These are phyloP conservation scores for Drusus annulatus DNA, from an alignment of 1,140 invertebrate species.

Conservation along the genomic window DNA sequence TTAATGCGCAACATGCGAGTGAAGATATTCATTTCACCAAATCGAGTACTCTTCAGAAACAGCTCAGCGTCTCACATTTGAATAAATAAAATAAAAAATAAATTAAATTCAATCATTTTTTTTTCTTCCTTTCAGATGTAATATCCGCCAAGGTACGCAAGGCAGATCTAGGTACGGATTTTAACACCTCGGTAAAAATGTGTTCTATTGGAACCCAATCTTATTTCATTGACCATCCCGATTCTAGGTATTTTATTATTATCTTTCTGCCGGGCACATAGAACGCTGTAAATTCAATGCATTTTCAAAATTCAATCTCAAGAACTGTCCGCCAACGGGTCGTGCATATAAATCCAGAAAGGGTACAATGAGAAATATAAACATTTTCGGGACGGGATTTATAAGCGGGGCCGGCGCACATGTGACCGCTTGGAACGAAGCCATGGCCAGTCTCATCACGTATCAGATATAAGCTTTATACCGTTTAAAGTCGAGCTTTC, in stretches of 20 bases:
- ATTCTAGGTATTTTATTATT: not conserved
- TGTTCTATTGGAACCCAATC: conserved; percentile 2
- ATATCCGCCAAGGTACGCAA: no score
- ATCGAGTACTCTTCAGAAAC: not conserved
- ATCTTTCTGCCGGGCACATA: not conserved
- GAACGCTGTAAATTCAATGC: conserved; percentile 45
- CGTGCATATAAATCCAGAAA: conserved; percentile 57
- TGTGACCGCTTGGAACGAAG: conserved; percentile 41
- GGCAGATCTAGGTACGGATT: not conserved
- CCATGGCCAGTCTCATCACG: conserved; percentile 33
- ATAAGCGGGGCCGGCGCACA: conserved; percentile 46
- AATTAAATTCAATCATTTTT: no score
- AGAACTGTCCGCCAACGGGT: conserved; percentile 54
- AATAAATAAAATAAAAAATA: no score
- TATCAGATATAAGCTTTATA: conserved; percentile 5
- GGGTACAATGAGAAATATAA: conserved; percentile 52
- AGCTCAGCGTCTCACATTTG: no score
- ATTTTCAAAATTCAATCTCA: conserved; percentile 58
- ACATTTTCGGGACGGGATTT: conserved; percentile 46
- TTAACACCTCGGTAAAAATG: conserved; percentile 17
- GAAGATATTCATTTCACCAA: conserved; percentile 25
- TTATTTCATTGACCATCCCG: conserved; percentile 17
- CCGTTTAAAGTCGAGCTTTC: conserved; percentile 16
- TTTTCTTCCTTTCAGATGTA: no score
- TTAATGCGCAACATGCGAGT: conserved; percentile 1